phyloP scores from a whole-genome alignment of 2,888 invertebrate species.

The Lordiphosa fenestrarum region DNA sequence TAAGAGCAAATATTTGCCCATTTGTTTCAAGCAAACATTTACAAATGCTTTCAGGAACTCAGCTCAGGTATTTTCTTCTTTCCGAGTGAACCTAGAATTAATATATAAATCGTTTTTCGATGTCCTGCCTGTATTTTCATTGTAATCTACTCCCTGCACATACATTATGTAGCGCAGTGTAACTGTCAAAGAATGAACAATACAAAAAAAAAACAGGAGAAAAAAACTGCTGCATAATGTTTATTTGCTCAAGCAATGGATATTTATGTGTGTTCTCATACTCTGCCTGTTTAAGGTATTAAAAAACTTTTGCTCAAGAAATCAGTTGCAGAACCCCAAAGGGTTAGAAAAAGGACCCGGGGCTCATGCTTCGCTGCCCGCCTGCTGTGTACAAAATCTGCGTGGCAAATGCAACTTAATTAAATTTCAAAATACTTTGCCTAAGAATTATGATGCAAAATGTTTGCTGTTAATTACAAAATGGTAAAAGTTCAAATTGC shows the following conservation, averaged over 20 bases:
- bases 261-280: constrained; percentile 51
- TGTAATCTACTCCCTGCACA: constrained; percentile 7
- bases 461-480: constrained; percentile 69
- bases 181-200: background rate
- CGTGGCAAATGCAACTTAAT: constrained; percentile 76
- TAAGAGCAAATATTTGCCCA: too few relatives aligned
- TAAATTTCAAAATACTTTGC: constrained; percentile 70
- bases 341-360: constrained; percentile 43
- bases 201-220: background rate
- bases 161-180: constrained; percentile 22
- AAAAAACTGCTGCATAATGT: constrained; percentile 69
- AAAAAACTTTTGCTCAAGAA: constrained; percentile 62
- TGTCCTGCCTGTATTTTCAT: constrained; percentile 16
- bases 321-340: constrained; percentile 32
- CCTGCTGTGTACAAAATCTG: constrained; percentile 64
- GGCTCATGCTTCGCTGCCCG: constrained; percentile 8
- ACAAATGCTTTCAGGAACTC: too few relatives aligned
- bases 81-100: too few relatives aligned
- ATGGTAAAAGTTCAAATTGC: constrained; percentile 72
- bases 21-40: too few relatives aligned
- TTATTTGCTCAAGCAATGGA: constrained; percentile 59
- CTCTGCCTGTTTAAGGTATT: constrained; percentile 47
- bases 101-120: too few relatives aligned
- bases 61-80: too few relatives aligned
- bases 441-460: constrained; percentile 68